A percentile compares a stretch with the other conserved stretches of the same genome.
These are phyloP conservation scores for Procambarus clarkii DNA, from an alignment of 1,140 invertebrate species.

Conservation along the genomic window DNA sequence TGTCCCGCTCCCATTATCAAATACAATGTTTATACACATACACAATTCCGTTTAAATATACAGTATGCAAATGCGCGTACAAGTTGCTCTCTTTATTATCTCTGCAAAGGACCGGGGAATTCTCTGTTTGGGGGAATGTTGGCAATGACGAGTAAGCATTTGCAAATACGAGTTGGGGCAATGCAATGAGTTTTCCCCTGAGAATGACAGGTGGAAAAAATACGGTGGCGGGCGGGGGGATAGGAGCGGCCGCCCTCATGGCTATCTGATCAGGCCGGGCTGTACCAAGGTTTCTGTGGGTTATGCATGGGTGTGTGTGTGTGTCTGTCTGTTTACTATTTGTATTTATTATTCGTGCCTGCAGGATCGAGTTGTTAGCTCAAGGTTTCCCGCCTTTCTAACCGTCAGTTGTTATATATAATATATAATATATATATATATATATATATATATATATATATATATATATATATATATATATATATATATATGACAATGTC, in stretches of 20 bases:
- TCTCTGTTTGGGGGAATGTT: neutral
- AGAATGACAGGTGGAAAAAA: slow-evolving; percentile 3
- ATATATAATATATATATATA: no score
- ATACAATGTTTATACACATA: no score
- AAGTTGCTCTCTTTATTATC: neutral
- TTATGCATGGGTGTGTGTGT: neutral
- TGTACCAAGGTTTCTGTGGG: neutral
- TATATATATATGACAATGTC: no score
- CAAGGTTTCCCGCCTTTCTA: no score
- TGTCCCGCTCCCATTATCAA: no score
- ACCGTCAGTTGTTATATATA: no score
- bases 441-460: no score
- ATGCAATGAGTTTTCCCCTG: neutral
- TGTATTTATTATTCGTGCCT: no score
- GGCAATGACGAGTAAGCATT: neutral
- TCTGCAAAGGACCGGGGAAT: neutral
- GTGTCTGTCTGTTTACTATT: neutral
- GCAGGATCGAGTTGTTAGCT: no score
- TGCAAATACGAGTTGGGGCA: neutral
- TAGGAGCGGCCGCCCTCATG: neutral
- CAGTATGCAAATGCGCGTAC: neutral
- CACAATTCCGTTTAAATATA: neutral
- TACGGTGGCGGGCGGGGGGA: no score
- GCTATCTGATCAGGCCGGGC: neutral
- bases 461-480: no score